Evolutionary conservation across 2,797 vertebrate species (phyloP).

Genomic region (Nyctibius grandis): DNA sequence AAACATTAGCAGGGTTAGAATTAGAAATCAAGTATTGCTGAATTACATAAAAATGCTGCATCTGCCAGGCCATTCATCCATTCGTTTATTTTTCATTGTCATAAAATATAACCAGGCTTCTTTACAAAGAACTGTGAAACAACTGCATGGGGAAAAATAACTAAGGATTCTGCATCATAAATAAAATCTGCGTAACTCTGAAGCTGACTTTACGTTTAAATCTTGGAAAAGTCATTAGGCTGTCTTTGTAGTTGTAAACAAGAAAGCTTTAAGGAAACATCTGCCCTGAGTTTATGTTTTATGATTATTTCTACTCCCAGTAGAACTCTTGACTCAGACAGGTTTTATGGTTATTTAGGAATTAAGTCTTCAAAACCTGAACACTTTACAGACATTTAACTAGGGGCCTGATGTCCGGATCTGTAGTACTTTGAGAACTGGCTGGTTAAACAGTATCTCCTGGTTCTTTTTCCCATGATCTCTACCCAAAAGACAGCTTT

Average conservation of each 20-base stretch:
- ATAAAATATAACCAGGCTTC: background rate
- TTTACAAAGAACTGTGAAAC: background rate
- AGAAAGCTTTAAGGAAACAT: background rate
- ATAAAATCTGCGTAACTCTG: background rate
- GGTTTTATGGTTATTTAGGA: background rate
- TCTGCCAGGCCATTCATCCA: background rate
- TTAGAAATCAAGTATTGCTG: background rate
- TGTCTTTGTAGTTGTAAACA: background rate
- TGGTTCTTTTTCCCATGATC: background rate
- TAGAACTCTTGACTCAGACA: background rate
- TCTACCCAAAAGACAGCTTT: background rate
- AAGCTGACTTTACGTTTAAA: background rate
- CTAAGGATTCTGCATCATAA: background rate
- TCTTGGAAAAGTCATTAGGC: background rate
- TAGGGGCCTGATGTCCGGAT: background rate
- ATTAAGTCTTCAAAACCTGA: background rate
- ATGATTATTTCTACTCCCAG: background rate
- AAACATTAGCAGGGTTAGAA: background rate
- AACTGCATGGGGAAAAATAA: background rate
- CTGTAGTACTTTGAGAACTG: background rate
- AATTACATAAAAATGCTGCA: background rate
- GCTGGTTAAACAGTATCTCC: background rate
- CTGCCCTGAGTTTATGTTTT: background rate
- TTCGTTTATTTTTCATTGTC: background rate
- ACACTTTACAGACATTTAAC: background rate